Base-by-base conservation (phyloP, 2,113 vertebrate species). In the Neogobius melanostomus region DNA sequence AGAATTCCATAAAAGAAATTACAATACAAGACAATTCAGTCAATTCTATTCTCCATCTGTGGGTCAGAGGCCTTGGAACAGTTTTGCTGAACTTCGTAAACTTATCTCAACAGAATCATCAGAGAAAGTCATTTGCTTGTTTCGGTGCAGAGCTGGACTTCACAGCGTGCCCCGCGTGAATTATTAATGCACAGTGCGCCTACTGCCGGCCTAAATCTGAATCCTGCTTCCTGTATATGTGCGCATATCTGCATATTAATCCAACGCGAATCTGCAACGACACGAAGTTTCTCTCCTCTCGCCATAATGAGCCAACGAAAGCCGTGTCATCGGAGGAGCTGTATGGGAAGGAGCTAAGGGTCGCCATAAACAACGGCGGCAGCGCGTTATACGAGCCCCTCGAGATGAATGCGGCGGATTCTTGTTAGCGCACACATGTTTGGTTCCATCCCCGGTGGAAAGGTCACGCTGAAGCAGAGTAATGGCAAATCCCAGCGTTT, bases 401-500 rank as follows among this genome's bases (percentile, higher is more conserved):
- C 0, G 86, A 87, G 87, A 89, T 78, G 64, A 82, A 87, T 81
- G 65, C 71, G 66, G 79, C 62, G 73, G 61, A 70, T 87, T 87
- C 78, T 87, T 87, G 85, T 86, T 86, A 86, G 82, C 60, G 79
- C 85, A 76, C 87, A 86, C 79, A 80, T 86, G 88, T 83, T 86
- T 74, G 28, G 14, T 71, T 28, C 69, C 69, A 76, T 84, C 85
- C 78, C 72, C 68, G 28, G 76, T 78, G 83, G 84, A 87, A 90
- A 91, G 89, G 89, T 91, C 89, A 90, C 81, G 63, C 11, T 45
- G 81, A 89, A 84, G 72, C 79, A 87, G 82, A 90, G 67, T 89
- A 85, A 90, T 89, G 71, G 60, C 77, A 64, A 69, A 82, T 85
- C 83, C 83, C 79, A 74, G 47, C 71, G 78, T 81, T 36, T 84